These are phyloP conservation scores for Periophthalmodon schlosseri DNA, from an alignment of 2,113 vertebrate species.

Conservation along the genomic window DNA sequence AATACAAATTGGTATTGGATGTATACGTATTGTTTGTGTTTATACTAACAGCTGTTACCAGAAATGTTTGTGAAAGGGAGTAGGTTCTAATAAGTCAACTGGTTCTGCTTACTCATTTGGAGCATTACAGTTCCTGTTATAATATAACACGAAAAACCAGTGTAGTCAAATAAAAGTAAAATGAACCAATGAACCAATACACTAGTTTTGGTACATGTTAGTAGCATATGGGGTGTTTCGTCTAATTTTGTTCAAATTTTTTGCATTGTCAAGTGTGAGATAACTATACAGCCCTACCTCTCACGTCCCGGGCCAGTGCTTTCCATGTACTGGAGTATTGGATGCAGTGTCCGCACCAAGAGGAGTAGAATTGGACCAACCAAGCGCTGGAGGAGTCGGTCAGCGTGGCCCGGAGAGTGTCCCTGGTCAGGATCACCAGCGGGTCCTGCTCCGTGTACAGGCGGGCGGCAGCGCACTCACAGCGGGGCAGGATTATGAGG, in stretches of 20 bases:
- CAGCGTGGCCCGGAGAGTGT: constrained; percentile 74
- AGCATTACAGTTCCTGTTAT: too few species aligned
- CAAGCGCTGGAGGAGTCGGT: constrained; percentile 87
- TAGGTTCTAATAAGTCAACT: too few species aligned
- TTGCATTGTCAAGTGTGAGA: too few species aligned
- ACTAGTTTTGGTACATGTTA: not conserved
- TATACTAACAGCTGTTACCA: too few species aligned
- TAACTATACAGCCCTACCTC: constrained; percentile 69
- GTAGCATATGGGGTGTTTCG: not conserved
- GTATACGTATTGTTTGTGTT: too few species aligned
- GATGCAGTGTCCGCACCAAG: constrained; percentile 94
- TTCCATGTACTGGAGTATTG: constrained; percentile 92
- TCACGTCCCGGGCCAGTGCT: constrained; percentile 86
- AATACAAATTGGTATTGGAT: too few species aligned
- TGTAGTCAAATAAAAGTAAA: too few species aligned
- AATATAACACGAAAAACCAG: too few species aligned
- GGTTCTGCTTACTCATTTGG: too few species aligned
- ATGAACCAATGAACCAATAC: too few species aligned
- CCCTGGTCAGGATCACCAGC: constrained; percentile 82
- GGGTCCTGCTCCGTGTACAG: constrained; percentile 85
- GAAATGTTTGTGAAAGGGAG: too few species aligned
- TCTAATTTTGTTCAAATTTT: too few species aligned
- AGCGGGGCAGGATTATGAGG: constrained; percentile 22
- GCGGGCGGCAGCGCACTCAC: constrained; percentile 41
- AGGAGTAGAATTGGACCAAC: constrained; percentile 94